phyloP scores from a whole-genome alignment of 2,797 vertebrate genomes.

The Myioborus melanocephalus region DNA sequence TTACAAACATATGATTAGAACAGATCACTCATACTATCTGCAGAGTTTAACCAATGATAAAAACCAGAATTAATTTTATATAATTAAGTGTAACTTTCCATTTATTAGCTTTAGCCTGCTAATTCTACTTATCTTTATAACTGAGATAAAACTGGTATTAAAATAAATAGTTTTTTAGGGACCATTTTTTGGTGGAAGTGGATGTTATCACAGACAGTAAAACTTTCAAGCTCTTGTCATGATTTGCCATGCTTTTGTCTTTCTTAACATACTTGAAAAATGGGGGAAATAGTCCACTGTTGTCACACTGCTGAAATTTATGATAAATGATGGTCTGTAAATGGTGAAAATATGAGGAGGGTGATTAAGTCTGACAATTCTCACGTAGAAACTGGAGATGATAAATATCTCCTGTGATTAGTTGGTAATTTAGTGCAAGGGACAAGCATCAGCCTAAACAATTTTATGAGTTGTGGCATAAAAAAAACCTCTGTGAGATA shows the following conservation, averaged over 20 bases:
- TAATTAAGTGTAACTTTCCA: background rate
- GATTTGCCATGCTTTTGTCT: background rate
- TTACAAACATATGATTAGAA: background rate
- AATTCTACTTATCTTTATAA: background rate
- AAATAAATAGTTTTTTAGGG: background rate
- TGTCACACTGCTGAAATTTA: conserved; percentile 76
- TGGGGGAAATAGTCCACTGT: conserved; percentile 48
- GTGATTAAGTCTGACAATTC: conserved; percentile 89
- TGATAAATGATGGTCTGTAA: conserved; percentile 77
- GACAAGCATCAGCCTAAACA: conserved; percentile 78
- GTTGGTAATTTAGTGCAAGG: conserved; percentile 86
- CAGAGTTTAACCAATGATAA: background rate
- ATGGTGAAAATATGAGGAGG: conserved; percentile 77
- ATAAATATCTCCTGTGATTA: conserved; percentile 85
- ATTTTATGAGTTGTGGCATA: conserved; percentile 81
- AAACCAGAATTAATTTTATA: background rate
- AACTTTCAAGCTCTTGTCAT: background rate
- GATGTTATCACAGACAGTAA: background rate
- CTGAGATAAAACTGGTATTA: background rate
- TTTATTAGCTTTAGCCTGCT: background rate
- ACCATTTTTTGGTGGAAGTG: background rate
- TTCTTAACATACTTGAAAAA: conserved; percentile 40
- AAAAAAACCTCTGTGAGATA: conserved; percentile 64
- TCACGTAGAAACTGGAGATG: conserved; percentile 78
- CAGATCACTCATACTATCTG: background rate